These are phyloP conservation scores for Sus cebifrons DNA, from an alignment of 2,797 vertebrate genomes.

Conservation along the genomic window DNA sequence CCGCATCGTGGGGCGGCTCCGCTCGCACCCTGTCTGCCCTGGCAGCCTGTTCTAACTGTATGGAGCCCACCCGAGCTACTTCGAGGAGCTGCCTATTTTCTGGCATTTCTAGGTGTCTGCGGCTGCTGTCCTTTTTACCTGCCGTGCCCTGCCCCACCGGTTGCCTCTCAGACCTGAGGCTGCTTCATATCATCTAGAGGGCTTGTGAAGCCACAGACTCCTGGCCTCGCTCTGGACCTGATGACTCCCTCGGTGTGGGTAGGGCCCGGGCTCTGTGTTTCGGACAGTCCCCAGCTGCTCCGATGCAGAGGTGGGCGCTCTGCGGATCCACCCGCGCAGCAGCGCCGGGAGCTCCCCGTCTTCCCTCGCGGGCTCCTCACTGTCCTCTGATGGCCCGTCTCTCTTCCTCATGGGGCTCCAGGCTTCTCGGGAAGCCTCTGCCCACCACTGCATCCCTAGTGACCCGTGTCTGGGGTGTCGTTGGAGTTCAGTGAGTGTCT, in stretches of 20 bases:
- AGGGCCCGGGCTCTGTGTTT: not conserved
- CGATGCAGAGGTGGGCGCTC: not conserved
- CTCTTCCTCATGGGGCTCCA: not conserved
- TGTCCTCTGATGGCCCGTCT: slow-evolving; percentile 16
- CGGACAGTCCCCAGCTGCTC: not conserved
- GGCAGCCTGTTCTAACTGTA: not conserved
- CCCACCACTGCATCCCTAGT: not conserved
- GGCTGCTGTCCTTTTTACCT: slow-evolving; percentile 50
- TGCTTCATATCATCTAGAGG: not conserved
- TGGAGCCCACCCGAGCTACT: not conserved
- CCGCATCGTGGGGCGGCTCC: not conserved
- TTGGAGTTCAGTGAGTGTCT: not conserved
- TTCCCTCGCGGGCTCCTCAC: not conserved
- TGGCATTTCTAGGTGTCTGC: not conserved
- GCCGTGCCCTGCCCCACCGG: not conserved
- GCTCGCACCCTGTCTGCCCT: not conserved
- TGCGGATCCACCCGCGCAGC: not conserved
- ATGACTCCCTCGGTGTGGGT: not conserved
- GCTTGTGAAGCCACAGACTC: not conserved
- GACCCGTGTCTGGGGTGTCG: not conserved
- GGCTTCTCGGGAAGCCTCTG: not conserved
- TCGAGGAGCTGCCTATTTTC: slow-evolving; percentile 31
- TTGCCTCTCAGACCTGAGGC: slow-evolving; percentile 2
- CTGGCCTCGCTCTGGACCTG: not conserved
- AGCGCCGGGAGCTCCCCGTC: not conserved